These are phyloP conservation scores for Cordilura impudica DNA, from an alignment of 2,888 invertebrate genomes.

Conservation along the genomic window DNA sequence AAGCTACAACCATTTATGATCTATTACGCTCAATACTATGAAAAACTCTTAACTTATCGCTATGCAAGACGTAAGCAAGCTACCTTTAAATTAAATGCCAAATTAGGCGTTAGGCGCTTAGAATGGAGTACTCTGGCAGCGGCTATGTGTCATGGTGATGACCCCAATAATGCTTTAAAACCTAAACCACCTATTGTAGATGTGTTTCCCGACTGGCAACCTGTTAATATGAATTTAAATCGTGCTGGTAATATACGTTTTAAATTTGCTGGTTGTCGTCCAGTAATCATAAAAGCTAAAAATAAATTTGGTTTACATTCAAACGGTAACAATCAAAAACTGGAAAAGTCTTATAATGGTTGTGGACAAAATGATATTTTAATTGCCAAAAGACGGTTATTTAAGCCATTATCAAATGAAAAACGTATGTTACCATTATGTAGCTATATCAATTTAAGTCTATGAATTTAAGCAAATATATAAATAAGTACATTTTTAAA, in stretches of 20 bases:
- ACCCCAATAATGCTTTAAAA: constrained; percentile 71
- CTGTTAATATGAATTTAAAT: constrained; percentile 70
- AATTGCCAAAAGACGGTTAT: constrained; percentile 74
- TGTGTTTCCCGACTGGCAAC: constrained; percentile 69
- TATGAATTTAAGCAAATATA: constrained; percentile 58
- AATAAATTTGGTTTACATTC: constrained; percentile 46
- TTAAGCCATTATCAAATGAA: constrained; percentile 74
- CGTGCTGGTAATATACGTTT: constrained; percentile 74
- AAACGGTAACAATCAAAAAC: neutral
- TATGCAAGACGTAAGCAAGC: constrained; percentile 65
- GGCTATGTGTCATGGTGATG: constrained; percentile 73
- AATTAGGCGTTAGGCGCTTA: constrained; percentile 71
- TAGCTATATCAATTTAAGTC: constrained; percentile 71
- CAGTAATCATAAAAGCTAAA: constrained; percentile 72
- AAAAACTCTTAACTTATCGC: constrained; percentile 68
- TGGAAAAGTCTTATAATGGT: constrained; percentile 26
- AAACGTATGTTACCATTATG: constrained; percentile 67
- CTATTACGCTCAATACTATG: constrained; percentile 71
- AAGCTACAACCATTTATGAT: constrained; percentile 75
- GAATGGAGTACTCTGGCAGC: constrained; percentile 73
- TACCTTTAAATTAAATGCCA: constrained; percentile 71
- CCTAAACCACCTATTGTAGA: constrained; percentile 69
- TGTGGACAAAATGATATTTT: constrained; percentile 70
- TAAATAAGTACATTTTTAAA: neutral
- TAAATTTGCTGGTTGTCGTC: constrained; percentile 75